Percentiles rank a stretch among this genome's conserved stretches.
Conservation (phyloP, 2,888 invertebrate species). For the Cordilura impudica region DNA sequence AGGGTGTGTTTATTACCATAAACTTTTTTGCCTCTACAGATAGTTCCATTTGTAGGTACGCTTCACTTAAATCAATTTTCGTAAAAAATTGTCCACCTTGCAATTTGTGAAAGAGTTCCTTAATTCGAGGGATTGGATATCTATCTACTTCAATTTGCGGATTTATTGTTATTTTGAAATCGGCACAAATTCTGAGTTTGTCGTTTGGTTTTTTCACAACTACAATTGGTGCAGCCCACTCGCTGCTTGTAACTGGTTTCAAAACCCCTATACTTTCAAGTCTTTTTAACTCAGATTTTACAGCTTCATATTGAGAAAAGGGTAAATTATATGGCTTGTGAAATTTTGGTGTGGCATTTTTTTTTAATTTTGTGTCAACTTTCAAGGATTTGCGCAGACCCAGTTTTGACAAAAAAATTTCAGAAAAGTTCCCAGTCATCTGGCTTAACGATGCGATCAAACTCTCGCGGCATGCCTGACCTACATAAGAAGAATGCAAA, state of each 20-base stretch:
- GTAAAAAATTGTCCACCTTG: constrained; percentile 57
- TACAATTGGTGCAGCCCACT: constrained; percentile 6
- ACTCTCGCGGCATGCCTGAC: neutral
- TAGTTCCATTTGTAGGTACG: constrained; percentile 55
- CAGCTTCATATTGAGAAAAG: neutral
- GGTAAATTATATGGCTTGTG: neutral
- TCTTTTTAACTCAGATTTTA: neutral
- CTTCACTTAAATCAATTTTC: constrained; percentile 58
- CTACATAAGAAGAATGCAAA: neutral
- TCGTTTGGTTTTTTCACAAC: neutral
- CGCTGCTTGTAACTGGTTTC: neutral
- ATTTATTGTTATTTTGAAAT: constrained; percentile 8
- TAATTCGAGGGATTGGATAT: no score
- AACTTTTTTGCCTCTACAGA: constrained; percentile 48
- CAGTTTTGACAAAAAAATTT: neutral
- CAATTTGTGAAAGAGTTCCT: constrained; percentile 39
- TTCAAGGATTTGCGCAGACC: constrained; percentile 14
- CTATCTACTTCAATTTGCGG: no score
- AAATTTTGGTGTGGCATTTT: neutral
- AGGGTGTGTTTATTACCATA: constrained; percentile 58
- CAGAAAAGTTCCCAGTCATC: neutral
- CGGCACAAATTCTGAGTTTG: constrained; percentile 4
- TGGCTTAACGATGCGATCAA: neutral
- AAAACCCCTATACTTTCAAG: constrained; percentile 5
- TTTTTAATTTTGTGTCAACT: constrained; percentile 11